Base-by-base conservation (phyloP, 2,797 vertebrate genomes). In the Hemitrygon akajei region DNA sequence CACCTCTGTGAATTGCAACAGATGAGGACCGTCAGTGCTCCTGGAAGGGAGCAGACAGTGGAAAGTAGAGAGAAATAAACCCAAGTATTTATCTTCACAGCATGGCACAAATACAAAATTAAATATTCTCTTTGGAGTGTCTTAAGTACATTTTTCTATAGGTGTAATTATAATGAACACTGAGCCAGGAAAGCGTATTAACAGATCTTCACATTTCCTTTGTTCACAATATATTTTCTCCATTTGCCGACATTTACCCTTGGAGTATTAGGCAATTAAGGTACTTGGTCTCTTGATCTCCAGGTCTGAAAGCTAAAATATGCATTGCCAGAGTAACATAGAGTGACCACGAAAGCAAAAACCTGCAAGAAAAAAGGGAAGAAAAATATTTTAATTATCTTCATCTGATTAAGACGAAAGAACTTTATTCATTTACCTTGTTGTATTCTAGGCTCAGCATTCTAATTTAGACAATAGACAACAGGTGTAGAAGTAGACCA, bases 281-380 rank as follows among this genome's bases (percentile, higher is more conserved):
- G 97, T 95, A 95, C 95, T 77, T 96, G 95, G 60, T 95, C 94
- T 94, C 96, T 95, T 95, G 97, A 96, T 95, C 95, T 96, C 98
- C 98, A 98, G 58, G 96, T 97, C 94, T 95, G 95, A 95, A 98
- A 98, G 96, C 97, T 98, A 95, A 98, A 96, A 94, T 97, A 98
- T 0, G 97, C 96, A 95, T 98, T 98, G 95, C 96, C 97, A 95
- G 97, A 96, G 25, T 99, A 98, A 96, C 97, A 98, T 95, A 97
- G 95, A 91, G 98, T 97, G 94, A 97, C 97, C 95, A 97, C 10
- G 1, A 97, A 97, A 95, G 97, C 97, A 94, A 97, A 97, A 95
- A 97, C 97, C 97, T 97, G 95, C 93, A 91, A 75, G n/a, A n/a
- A 94, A 94, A 95, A 71, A 95, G 0, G 56, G 18, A 40, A 69